phyloP scores from a whole-genome alignment of 2,888 invertebrate species.

The Gastracanthus pulcherrimus region DNA sequence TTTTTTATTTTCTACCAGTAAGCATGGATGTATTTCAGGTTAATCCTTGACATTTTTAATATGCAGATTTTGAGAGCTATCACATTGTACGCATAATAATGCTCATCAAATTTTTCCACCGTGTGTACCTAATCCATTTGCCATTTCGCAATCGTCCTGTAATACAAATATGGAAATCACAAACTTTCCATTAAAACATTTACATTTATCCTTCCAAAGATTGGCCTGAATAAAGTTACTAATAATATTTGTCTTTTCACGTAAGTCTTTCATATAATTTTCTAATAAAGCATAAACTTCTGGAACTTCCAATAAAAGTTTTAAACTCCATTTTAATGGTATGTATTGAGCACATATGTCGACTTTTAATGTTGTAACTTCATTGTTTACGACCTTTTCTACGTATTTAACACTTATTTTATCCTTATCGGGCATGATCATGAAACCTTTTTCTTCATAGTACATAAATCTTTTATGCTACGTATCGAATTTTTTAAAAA shows the following conservation, averaged over 20 bases:
- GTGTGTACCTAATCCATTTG: background rate
- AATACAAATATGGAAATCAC: background rate
- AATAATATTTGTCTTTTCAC: background rate
- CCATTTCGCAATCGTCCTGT: conserved; percentile 9
- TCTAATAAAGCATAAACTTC: background rate
- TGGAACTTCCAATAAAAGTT: conserved; percentile 10
- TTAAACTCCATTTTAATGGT: conserved; percentile 9
- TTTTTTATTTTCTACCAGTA: too few relatives aligned
- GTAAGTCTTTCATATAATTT: background rate
- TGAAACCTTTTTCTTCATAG: conserved; percentile 21
- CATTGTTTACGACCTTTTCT: background rate
- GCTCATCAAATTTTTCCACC: conserved; percentile 22
- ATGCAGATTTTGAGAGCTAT: too few relatives aligned
- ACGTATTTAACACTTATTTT: conserved; percentile 6
- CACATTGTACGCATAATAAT: too few relatives aligned
- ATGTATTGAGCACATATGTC: background rate
- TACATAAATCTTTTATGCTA: conserved; percentile 27
- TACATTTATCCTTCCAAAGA: background rate
- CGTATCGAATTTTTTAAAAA: conserved; percentile 24
- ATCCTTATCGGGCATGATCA: conserved; percentile 18
- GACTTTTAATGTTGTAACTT: background rate
- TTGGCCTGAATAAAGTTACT: conserved; percentile 16
- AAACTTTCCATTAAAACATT: background rate
- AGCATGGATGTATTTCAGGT: too few relatives aligned
- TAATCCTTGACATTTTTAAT: too few relatives aligned